phyloP scores from a whole-genome alignment of 1,140 invertebrate species.

The Diabrotica undecimpunctata region DNA sequence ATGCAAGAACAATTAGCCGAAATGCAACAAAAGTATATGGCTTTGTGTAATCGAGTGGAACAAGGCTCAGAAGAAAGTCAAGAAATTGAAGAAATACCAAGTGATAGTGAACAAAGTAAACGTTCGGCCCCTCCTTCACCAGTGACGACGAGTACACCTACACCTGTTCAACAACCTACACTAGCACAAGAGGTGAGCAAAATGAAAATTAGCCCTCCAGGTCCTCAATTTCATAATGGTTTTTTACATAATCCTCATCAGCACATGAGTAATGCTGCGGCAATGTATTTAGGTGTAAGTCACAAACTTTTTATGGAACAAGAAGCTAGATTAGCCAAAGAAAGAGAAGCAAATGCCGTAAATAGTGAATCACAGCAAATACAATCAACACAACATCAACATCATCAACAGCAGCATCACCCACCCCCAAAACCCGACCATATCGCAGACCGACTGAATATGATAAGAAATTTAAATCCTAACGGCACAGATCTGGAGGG shows the following conservation, averaged over 20 bases:
- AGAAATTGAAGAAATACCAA: conserved; percentile 68
- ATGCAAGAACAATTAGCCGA: conserved; percentile 85
- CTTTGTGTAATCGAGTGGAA: conserved; percentile 80
- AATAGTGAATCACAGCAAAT: conserved; percentile 43
- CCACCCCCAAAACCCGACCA: conserved; percentile 46
- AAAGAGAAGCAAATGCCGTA: conserved; percentile 54
- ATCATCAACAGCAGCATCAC: conserved; percentile 47
- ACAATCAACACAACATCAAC: conserved; percentile 48
- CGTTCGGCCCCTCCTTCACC: conserved; percentile 57
- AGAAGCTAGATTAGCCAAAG: conserved; percentile 68
- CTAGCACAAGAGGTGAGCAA: conserved; percentile 68
- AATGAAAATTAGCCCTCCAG: conserved; percentile 63
- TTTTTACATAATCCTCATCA: conserved; percentile 56
- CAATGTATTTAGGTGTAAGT: conserved; percentile 69
- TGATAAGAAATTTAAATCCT: conserved; percentile 58
- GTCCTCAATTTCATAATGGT: conserved; percentile 43
- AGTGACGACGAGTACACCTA: conserved; percentile 54
- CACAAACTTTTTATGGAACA: conserved; percentile 74
- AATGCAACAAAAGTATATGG: conserved; percentile 88
- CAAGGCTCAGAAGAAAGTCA: conserved; percentile 65
- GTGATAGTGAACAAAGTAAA: conserved; percentile 62
- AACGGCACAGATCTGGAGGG: conserved; percentile 77
- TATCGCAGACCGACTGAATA: conserved; percentile 60
- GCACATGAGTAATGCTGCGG: conserved; percentile 63
- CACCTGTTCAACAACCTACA: conserved; percentile 55